A percentile compares a stretch with the other conserved stretches of the same genome.
phyloP scores from a whole-genome alignment of 2,113 vertebrate genomes.

The Sebastes fasciatus region DNA sequence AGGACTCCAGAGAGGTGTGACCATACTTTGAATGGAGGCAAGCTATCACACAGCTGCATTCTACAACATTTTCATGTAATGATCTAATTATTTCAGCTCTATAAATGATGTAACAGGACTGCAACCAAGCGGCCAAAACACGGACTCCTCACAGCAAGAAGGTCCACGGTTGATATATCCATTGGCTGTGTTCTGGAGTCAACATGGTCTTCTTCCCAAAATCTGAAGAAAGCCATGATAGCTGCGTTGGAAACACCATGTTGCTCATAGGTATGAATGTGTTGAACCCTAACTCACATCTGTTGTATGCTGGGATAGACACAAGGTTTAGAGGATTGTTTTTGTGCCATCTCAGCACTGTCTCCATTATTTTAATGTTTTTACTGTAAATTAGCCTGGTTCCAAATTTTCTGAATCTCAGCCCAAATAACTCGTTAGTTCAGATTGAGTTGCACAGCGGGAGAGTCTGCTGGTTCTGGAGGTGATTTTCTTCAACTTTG shows the following conservation, averaged over 20 bases:
- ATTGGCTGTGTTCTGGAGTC: not conserved
- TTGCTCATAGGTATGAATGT: not conserved
- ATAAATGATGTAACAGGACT: constrained; percentile 8
- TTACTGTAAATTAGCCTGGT: not conserved
- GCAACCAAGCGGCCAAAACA: not conserved
- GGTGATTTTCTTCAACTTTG: not conserved
- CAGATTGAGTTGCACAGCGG: not conserved
- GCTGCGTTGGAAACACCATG: not conserved
- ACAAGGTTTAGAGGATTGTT: not conserved
- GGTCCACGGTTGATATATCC: not conserved
- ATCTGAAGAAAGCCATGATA: not conserved
- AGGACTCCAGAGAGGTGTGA: constrained; percentile 5
- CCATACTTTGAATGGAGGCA: not conserved
- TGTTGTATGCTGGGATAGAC: not conserved
- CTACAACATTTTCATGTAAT: constrained; percentile 2
- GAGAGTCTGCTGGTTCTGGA: not conserved
- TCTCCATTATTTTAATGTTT: not conserved
- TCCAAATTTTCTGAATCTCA: not conserved
- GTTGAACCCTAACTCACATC: not conserved
- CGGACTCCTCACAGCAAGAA: not conserved
- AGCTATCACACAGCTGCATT: not conserved
- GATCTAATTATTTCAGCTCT: constrained; percentile 2
- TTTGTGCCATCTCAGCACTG: no score
- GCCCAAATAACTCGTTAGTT: not conserved
- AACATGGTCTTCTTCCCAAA: not conserved